Evolutionary conservation across 2,797 vertebrate genomes (phyloP), one percentile per base, ranked within the genome.

Genomic region (Poeciliopsis paucimaculata): DNA sequence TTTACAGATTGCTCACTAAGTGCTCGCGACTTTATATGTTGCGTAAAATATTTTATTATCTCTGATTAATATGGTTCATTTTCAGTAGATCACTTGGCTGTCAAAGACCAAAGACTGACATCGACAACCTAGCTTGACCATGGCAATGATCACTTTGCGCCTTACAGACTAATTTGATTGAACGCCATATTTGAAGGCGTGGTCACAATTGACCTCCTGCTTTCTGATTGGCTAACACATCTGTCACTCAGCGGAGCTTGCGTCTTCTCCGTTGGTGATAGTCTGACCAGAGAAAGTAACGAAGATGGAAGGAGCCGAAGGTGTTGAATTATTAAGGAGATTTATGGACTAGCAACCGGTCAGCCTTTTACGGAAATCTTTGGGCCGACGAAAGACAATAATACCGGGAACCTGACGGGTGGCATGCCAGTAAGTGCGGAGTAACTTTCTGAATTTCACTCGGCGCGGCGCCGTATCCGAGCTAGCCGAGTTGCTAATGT

Each of bases 381-480:
- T 57, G 81, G 76, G 79, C 84, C 82, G 73, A 79, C 26, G 77
- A 72, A 81, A 86, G 83, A 90, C 84, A 60, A 70, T 66, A 77
- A 85, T 23, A 88, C 60, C 76, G 36, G 84, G 79, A 73, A 70
- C 83, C 77, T 51, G 77, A 83, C 87, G 72, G 90, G 94, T 95
- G 96, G 95, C 88, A 96, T 96, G 96, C 89, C 90, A 87, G 96
- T 96, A 92, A 96, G 96, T 96, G 91, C 86, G 87, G 81, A 4
- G 26, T 16, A 84, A 88, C 90, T 91, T 90, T 82, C 79, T 46
- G 34, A 66, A 36, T 53, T 82, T 87, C 72, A 81, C 53, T 87
- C 81, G 46, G 72, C 85, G 87, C 89, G 82, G 89, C 87, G 84
- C 90, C 76, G 88, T 89, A 87, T 90, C 85, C 73, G 36, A 77